Evolutionary conservation across 2,113 vertebrate genomes (phyloP).

Genomic region (Labeo rohita): DNA sequence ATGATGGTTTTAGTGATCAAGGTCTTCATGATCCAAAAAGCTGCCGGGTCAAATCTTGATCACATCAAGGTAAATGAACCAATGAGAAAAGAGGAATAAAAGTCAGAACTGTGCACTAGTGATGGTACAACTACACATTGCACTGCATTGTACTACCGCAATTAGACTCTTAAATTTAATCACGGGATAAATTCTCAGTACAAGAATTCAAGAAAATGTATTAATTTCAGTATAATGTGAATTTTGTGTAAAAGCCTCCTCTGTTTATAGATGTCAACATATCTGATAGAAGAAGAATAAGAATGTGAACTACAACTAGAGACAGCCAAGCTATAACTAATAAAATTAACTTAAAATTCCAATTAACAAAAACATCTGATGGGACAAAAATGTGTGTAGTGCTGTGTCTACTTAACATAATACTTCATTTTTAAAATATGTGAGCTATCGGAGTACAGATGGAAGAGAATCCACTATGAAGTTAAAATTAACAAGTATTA

Average conservation of each 20-base stretch:
- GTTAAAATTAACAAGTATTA: too few relatives aligned
- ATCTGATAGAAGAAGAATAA: neutral
- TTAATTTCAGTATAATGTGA: neutral
- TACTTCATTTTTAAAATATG: neutral
- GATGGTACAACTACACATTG: neutral
- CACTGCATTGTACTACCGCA: neutral
- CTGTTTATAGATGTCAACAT: neutral
- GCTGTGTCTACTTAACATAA: neutral
- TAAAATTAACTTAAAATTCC: neutral
- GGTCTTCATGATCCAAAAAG: neutral
- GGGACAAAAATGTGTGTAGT: neutral
- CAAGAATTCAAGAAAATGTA: too few relatives aligned
- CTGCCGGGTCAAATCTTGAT: slow-evolving; percentile 9
- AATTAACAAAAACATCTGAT: neutral
- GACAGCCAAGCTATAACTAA: neutral
- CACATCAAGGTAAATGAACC: slow-evolving; percentile 16
- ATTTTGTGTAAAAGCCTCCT: neutral
- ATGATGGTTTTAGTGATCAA: slow-evolving; percentile 27
- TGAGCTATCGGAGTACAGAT: neutral
- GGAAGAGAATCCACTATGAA: too few relatives aligned
- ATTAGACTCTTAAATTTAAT: neutral
- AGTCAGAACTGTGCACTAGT: neutral
- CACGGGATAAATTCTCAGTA: neutral
- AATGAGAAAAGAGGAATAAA: slow-evolving; percentile 4
- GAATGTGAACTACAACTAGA: neutral